Conservation (phyloP, 2,888 invertebrate species). For the Hyppa rectilinea region DNA sequence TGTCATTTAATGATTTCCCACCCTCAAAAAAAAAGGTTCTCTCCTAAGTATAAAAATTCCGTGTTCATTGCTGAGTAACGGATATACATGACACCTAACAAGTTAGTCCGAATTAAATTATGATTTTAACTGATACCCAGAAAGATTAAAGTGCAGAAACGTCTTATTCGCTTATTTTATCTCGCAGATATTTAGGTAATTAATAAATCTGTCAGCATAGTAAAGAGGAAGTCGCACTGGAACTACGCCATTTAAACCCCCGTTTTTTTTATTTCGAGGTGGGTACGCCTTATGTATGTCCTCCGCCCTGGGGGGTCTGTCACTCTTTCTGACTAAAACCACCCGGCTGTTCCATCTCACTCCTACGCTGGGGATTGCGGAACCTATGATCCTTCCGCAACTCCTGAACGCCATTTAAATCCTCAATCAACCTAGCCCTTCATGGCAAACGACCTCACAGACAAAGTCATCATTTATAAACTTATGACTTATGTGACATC, state of each 20-base stretch:
- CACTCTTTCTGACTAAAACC: too few species aligned
- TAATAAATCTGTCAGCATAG: neutral
- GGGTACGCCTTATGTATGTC: too few species aligned
- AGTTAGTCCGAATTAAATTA: neutral
- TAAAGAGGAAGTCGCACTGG: neutral
- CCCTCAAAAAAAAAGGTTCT: too few species aligned
- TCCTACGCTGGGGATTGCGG: too few species aligned
- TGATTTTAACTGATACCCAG: neutral
- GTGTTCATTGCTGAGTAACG: neutral
- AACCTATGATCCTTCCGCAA: too few species aligned
- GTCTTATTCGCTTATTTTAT: neutral
- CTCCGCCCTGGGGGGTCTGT: too few species aligned
- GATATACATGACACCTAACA: neutral
- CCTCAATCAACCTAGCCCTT: neutral
- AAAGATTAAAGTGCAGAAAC: neutral
- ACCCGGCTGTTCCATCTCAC: too few species aligned
- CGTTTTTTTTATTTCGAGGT: too few species aligned
- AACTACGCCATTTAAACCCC: neutral
- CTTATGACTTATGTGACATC: constrained; percentile 32
- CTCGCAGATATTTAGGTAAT: neutral
- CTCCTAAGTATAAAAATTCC: neutral
- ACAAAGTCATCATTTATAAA: constrained; percentile 38
- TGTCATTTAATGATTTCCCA: too few species aligned
- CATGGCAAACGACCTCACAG: constrained; percentile 9
- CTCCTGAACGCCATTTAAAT: neutral